Conservation (phyloP, 2,797 vertebrate species). For the Melanotaenia nigrans region DNA sequence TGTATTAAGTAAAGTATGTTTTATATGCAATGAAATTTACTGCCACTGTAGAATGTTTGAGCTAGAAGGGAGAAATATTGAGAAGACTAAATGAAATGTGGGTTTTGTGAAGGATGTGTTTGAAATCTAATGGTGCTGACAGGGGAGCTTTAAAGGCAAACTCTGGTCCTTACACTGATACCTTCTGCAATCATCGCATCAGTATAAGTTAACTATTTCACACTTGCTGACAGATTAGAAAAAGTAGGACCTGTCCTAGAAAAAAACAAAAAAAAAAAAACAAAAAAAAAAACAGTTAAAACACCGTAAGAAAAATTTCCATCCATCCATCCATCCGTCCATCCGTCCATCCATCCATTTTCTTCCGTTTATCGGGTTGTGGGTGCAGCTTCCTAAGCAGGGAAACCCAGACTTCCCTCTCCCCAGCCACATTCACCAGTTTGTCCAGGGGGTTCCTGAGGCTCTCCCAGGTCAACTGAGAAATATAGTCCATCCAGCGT, state of each 20-base stretch:
- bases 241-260: neutral
- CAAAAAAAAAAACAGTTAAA: no score
- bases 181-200: slow-evolving; percentile 16
- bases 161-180: slow-evolving; percentile 17
- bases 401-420: no score
- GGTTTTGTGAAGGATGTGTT: slow-evolving; percentile 38
- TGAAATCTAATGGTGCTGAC: slow-evolving; percentile 41
- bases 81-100: slow-evolving; percentile 7
- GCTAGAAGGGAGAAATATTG: neutral
- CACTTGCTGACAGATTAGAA: neutral
- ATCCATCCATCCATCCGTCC: no score
- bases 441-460: no score
- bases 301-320: no score
- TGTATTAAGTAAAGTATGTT: slow-evolving; percentile 1
- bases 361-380: no score
- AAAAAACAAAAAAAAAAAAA: no score
- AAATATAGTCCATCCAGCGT: no score
- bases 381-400: no score
- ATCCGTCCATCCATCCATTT: no score
- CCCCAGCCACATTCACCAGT: no score
- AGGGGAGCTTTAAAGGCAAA: slow-evolving; percentile 24
- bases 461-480: no score
- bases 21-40: neutral
- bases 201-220: neutral
- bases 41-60: neutral